A percentile compares a stretch with the other conserved stretches of the same genome.
Conservation (phyloP, 2,797 vertebrate species). For the Aldrovandia affinis region DNA sequence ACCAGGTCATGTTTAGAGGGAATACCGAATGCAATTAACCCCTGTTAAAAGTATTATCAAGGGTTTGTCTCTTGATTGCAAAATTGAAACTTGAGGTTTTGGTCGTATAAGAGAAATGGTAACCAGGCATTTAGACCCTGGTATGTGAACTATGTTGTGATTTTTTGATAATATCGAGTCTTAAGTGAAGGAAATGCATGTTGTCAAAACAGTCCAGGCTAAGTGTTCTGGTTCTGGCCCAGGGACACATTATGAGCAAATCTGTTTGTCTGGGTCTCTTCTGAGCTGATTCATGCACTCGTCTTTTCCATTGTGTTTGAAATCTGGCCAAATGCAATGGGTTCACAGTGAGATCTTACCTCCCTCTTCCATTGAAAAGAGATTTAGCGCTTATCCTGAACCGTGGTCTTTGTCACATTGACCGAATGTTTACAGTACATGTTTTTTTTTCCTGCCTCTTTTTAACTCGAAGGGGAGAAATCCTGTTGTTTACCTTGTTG, state of each 20-base stretch:
- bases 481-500: not conserved
- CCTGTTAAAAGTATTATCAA: not conserved
- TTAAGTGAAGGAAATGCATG: conserved; percentile 36
- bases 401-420: not conserved
- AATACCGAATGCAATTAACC: not conserved
- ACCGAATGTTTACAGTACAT: not conserved
- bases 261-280: conserved; percentile 19
- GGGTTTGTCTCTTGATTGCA: not conserved
- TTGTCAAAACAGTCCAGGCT: not conserved
- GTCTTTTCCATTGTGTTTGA: not conserved
- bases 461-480: not conserved
- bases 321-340: not conserved
- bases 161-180: conserved; percentile 32
- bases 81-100: not conserved
- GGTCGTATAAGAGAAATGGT: not conserved
- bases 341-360: not conserved
- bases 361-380: conserved; percentile 14
- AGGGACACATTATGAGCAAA: conserved; percentile 22
- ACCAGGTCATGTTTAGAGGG: not conserved
- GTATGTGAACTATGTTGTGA: not conserved
- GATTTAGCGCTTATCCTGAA: not conserved
- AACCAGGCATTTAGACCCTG: not conserved
- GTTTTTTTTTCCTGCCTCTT: not conserved
- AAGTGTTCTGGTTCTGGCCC: not conserved
- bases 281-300: not conserved